phyloP scores from a whole-genome alignment of 2,113 vertebrate species.

The Perca flavescens region DNA sequence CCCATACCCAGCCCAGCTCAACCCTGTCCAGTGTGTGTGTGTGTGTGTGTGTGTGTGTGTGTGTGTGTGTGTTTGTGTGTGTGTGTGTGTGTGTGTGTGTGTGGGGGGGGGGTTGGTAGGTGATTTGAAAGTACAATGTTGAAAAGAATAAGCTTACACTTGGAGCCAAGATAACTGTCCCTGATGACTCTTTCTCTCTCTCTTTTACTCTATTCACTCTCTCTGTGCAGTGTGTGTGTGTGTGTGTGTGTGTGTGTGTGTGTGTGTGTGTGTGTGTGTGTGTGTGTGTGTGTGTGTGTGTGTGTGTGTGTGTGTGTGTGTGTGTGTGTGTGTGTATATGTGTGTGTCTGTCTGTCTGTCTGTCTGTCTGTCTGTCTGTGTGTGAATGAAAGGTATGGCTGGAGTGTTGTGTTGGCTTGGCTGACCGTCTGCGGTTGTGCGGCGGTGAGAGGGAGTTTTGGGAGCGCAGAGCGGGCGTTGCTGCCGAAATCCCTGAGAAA shows the following conservation, averaged over 20 bases:
- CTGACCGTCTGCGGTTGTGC: conserved; percentile 87
- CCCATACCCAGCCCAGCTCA: conserved; percentile 71
- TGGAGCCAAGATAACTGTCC: conserved; percentile 80
- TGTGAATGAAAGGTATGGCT: conserved; percentile 79
- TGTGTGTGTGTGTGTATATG: conserved; percentile 36
- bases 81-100: conserved; percentile 11
- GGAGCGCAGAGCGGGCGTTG: conserved; percentile 83
- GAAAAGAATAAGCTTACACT: conserved; percentile 75
- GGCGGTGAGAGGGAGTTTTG: conserved; percentile 81
- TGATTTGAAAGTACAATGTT: conserved; percentile 78
- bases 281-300: conserved; percentile 35
- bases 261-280: conserved; percentile 37
- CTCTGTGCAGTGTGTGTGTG: not conserved
- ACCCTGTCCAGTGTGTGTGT: conserved; percentile 62
- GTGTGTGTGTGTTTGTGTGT: conserved; percentile 45
- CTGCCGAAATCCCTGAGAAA: conserved; percentile 88
- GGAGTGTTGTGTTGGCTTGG: conserved; percentile 86
- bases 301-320: not conserved
- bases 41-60: conserved; percentile 41
- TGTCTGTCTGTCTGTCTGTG: conserved; percentile 36
- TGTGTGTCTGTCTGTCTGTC: conserved; percentile 39
- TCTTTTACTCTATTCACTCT: not conserved
- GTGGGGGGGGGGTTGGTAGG: conserved; percentile 24
- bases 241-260: not conserved
- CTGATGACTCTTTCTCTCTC: conserved; percentile 56